These are phyloP conservation scores for Macrosteles quadrilineatus DNA, from an alignment of 1,140 invertebrate species.

Conservation along the genomic window DNA sequence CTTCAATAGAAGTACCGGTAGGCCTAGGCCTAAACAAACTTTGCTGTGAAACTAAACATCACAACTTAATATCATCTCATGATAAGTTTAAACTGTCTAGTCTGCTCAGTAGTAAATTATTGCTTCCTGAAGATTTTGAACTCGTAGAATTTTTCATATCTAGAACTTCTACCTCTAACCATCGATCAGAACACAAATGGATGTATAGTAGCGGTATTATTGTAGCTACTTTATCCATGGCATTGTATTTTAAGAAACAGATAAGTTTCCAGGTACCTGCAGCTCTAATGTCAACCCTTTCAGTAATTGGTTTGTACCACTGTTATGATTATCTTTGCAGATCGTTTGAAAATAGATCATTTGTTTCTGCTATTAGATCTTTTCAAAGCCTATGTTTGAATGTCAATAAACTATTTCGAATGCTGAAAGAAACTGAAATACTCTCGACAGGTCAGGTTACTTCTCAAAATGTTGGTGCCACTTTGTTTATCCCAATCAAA, in stretches of 20 bases:
- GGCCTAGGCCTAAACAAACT: background rate
- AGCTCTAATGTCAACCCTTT: background rate
- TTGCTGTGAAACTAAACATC: background rate
- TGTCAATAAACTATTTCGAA: background rate
- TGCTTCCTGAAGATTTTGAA: background rate
- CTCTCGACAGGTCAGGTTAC: background rate
- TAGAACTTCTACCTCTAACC: background rate
- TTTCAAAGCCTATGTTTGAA: conserved; percentile 1
- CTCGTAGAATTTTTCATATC: background rate
- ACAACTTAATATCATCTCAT: background rate
- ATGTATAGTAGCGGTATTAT: background rate
- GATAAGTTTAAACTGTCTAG: background rate
- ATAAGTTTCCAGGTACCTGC: background rate
- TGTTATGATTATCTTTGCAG: background rate
- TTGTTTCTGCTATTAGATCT: background rate
- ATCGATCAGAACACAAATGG: background rate
- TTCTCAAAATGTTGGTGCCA: background rate
- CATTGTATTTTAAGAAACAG: background rate
- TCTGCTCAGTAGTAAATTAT: background rate
- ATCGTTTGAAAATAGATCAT: background rate
- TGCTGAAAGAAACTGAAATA: conserved; percentile 3
- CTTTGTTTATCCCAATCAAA: background rate
- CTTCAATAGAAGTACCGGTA: background rate
- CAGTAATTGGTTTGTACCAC: background rate
- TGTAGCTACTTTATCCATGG: background rate